A percentile compares a stretch with the other conserved stretches of the same genome.
phyloP scores from a whole-genome alignment of 2,113 vertebrate species.

The Percina caprodes region DNA sequence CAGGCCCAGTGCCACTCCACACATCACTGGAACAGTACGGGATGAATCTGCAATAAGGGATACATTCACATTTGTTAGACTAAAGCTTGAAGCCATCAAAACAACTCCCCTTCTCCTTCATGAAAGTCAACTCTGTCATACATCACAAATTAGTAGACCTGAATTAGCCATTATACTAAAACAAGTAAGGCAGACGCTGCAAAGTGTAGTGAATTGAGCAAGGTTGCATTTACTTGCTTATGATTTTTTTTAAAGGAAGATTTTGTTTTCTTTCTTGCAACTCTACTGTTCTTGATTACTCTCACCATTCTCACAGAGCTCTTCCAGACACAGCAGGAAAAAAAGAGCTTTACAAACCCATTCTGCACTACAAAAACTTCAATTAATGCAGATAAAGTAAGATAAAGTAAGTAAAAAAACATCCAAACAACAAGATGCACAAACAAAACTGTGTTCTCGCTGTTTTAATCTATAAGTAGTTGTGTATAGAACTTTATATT shows the following conservation, averaged over 20 bases:
- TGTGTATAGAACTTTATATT: background rate
- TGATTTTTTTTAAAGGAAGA: background rate
- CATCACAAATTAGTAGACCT: background rate
- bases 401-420: background rate
- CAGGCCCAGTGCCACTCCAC: constrained; percentile 86
- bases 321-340: background rate
- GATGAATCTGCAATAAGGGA: constrained; percentile 81
- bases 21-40: constrained; percentile 91
- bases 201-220: background rate
- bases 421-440: background rate
- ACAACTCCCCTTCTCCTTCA: constrained; percentile 1
- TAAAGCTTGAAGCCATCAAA: constrained; percentile 12
- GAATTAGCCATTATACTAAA: background rate
- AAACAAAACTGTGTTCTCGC: background rate
- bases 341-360: background rate
- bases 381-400: background rate
- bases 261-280: background rate
- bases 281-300: background rate
- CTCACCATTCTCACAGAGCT: background rate
- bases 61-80: constrained; percentile 25
- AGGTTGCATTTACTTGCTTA: background rate
- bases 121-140: constrained; percentile 1
- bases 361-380: background rate
- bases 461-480: background rate
- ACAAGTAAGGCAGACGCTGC: background rate